Evolutionary conservation across 1,140 invertebrate genomes (phyloP), one percentile per base, ranked within the genome.

Genomic region (Zaprionus ornatus): DNA sequence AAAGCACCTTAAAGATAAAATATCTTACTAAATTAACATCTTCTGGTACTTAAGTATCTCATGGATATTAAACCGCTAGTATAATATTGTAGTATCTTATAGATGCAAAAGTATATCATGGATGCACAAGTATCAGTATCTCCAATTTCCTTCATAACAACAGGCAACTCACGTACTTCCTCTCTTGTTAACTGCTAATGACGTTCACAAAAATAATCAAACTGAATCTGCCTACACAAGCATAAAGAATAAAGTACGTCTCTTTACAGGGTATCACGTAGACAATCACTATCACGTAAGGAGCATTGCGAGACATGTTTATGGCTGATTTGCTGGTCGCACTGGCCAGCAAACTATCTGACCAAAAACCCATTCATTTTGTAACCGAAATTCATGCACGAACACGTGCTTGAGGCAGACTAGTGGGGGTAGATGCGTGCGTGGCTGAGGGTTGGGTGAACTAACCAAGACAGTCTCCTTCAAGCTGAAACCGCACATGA

Each of bases 331-430:
- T 79, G 64, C 27, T 61, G 72, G 57, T 60, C 59, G 29, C 59
- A 62, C 35, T 62, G 61, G 50, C 32, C 57, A 19, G 32, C 66
- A 40, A 61, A 50, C 45, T 61, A 57, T 52, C 40, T 57, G 45
- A 65, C 35, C 55, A 55, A 62, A 77, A 79, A 57, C 50, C 74
- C 74, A 79, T 79, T 61, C 62, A 63, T 74, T 78, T 73, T 65
- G 63, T 40, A 73, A 62, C 69, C 62, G 23, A 72, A 78, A 75
- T 80, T 83, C 74, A 83, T 83, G 84, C 84, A 88, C 84, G 81
- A 90, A 70, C 81, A 90, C 85, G 81, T 88, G 69, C 65, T 75
- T 54, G 61, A 32, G 40, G 2, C 56, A 55, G 74, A 23, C 1
- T 55, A 17, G 13, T 0, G 17, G 72, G 35, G 19, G 35, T 29